phyloP scores from a whole-genome alignment of 1,140 invertebrate genomes.

The Oryctes rhinoceros region DNA sequence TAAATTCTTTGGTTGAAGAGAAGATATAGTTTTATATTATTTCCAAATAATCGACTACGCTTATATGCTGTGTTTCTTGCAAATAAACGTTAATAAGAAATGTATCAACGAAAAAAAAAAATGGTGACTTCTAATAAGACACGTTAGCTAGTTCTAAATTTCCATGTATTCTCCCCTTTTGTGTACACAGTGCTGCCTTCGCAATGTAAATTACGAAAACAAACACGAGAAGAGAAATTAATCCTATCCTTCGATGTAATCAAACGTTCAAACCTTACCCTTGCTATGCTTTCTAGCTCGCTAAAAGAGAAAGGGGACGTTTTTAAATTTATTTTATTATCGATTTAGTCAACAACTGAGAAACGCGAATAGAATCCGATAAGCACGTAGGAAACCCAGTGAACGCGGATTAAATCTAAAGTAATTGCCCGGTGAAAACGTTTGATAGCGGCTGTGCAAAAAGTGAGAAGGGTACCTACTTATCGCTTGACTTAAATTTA shows the following conservation, averaged over 20 bases:
- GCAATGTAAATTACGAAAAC: conserved; percentile 14
- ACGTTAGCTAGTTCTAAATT: neutral
- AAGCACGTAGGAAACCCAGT: neutral
- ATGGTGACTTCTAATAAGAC: neutral
- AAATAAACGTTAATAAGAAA: no score
- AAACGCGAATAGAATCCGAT: neutral
- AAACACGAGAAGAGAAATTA: conserved; percentile 14
- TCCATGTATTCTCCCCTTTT: neutral
- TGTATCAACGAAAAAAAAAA: neutral
- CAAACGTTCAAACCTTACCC: neutral
- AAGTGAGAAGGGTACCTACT: neutral
- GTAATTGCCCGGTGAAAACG: conserved; percentile 8
- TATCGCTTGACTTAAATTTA: conserved; percentile 1
- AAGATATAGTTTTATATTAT: no score
- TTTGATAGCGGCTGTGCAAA: neutral
- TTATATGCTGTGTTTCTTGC: no score
- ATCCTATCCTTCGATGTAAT: neutral
- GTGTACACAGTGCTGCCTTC: neutral
- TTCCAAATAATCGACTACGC: no score
- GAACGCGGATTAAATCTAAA: conserved; percentile 4
- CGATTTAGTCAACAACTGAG: neutral
- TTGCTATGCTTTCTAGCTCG: neutral
- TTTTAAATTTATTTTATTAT: conserved; percentile 17
- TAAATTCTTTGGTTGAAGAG: no score
- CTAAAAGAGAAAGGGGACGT: neutral